Percentiles rank a stretch among this genome's conserved stretches.
Evolutionary conservation across 2,113 vertebrate species (phyloP).

Genomic region (Pipra filicauda): DNA sequence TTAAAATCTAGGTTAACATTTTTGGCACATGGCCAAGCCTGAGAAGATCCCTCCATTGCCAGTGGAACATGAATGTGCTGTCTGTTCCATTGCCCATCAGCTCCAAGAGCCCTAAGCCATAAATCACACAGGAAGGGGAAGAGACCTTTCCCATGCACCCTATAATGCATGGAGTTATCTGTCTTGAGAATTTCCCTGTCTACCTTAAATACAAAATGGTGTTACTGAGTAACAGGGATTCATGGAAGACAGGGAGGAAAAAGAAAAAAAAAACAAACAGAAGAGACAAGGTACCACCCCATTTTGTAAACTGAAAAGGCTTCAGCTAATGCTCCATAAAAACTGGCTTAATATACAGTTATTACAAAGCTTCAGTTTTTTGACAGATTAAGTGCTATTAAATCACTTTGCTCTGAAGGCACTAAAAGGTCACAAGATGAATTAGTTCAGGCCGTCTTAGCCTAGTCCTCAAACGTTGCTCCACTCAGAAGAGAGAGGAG

Average conservation of each 20-base stretch:
- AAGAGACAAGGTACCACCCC: background rate
- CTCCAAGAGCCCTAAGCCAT: background rate
- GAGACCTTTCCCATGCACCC: background rate
- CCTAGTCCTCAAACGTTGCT: conserved; percentile 61
- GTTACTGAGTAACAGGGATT: background rate
- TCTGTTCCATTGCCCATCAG: rapidly evolving
- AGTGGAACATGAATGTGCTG: background rate
- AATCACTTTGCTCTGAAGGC: conserved; percentile 81
- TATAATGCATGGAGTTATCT: background rate
- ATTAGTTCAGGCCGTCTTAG: conserved; percentile 76
- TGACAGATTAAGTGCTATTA: conserved; percentile 85
- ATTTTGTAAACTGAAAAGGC: conserved; percentile 73
- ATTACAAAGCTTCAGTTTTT: conserved; percentile 80
- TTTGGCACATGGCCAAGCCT: background rate
- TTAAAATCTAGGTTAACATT: background rate
- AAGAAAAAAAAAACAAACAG: background rate
- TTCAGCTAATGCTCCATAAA: conserved; percentile 78
- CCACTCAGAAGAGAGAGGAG: conserved; percentile 43
- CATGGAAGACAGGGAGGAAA: background rate
- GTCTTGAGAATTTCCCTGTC: background rate
- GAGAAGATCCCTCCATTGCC: background rate
- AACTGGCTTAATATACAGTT: conserved; percentile 80
- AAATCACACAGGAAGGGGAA: background rate
- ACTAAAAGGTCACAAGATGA: conserved; percentile 81
- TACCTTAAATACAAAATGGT: background rate